These are phyloP conservation scores for Danionella dracula DNA, from an alignment of 2,797 vertebrate genomes.

Conservation along the genomic window DNA sequence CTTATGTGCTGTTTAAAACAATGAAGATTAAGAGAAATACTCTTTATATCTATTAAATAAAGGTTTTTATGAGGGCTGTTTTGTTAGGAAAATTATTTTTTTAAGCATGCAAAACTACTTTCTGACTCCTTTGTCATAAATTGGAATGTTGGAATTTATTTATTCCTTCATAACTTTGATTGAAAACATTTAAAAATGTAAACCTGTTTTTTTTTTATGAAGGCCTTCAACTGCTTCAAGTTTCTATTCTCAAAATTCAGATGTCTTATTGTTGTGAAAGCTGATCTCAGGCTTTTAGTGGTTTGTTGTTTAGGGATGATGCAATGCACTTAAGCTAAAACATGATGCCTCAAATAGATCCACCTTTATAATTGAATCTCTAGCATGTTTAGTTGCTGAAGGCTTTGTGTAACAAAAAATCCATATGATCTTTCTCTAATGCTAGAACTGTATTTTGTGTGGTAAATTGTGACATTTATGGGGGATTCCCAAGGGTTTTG, in stretches of 20 bases:
- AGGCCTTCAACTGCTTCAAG: background rate
- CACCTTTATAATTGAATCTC: conserved; percentile 1
- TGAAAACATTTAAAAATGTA: too few relatives aligned
- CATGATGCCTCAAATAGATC: background rate
- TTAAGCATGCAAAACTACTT: too few relatives aligned
- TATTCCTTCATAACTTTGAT: too few relatives aligned
- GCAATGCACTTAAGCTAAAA: conserved; percentile 10
- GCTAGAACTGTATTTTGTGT: background rate
- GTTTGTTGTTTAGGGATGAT: background rate
- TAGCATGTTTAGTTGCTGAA: conserved; percentile 3
- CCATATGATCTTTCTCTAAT: background rate
- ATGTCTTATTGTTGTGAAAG: background rate
- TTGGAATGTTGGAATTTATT: too few relatives aligned
- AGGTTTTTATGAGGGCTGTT: too few relatives aligned
- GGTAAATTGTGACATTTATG: background rate
- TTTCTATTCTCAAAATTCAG: background rate
- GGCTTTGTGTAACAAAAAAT: background rate
- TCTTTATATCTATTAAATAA: too few relatives aligned
- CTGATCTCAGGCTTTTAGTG: conserved; percentile 7
- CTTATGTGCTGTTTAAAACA: too few relatives aligned
- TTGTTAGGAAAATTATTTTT: too few relatives aligned
- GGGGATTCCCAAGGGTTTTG: background rate
- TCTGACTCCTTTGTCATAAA: too few relatives aligned
- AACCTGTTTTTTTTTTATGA: background rate
- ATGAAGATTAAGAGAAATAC: too few relatives aligned